Evolutionary conservation across 1,140 invertebrate genomes (phyloP), one percentile per base, ranked within the genome.

Genomic region (Listronotus bonariensis): DNA sequence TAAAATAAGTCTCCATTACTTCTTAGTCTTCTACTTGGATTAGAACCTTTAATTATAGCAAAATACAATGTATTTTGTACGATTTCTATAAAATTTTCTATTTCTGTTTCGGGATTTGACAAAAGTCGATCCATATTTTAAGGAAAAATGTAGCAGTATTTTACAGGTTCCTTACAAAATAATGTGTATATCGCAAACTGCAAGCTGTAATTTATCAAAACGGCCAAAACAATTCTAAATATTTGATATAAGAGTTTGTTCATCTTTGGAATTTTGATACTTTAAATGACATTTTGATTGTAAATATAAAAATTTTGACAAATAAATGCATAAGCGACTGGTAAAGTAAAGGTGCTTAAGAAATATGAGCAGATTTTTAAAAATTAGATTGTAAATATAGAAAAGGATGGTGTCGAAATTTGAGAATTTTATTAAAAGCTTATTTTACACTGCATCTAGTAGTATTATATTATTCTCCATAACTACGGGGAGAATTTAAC

Each of bases 1-100:
- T 87, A 91, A 74, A 89, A 82, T 15, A 84, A 82, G 54, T 86
- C 81, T 3, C 77, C 57, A 15, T 82, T 84, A 10, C 81, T 84
- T 69, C 81, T 82, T 34, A 87, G 78, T 57, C 81, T 78, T 36
- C 75, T 71, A 41, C 67, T 72, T 12, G 74, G 79, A 46, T 78
- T 38, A 20, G 63, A 60, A 60, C 66, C 54, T 49, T 69, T 72
- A 0, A 72, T 62, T n/a, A 75, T 64, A n/a, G 72, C 74, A 52
- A 79, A 79, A 56, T 76, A 79, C 14, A 79, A 54, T 15, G 69
- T 70, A 20, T 72, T 66, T 12, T 69, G 70, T 10, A 77, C 3
- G 18, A 79, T 70, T 67, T 79, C 76, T 0, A 72, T 67, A 11
- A 75, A 62, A 17, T 67, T 72, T 56, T 75, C 71, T 10, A 68